A percentile compares a stretch with the other conserved stretches of the same genome.
Conservation (phyloP, 2,113 vertebrate species). For the Halcyon malimbica region DNA sequence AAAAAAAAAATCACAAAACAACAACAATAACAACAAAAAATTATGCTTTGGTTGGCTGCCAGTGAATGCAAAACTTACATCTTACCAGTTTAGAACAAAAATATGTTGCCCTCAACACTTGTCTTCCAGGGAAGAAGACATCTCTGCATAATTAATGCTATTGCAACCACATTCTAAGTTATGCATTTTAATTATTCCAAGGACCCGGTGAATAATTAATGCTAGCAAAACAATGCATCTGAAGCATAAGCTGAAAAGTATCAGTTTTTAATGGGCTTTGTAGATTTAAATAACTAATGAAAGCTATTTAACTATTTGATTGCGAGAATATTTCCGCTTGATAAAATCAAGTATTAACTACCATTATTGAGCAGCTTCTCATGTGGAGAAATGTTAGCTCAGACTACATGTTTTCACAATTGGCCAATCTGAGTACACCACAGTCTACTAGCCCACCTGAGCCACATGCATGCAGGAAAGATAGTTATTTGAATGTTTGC, state of each 20-base stretch:
- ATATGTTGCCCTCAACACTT: neutral
- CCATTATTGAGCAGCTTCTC: neutral
- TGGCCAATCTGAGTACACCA: neutral
- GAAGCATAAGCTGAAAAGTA: constrained; percentile 39
- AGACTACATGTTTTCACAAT: neutral
- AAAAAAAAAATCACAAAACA: neutral
- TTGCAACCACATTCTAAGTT: constrained; percentile 49
- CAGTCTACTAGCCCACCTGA: neutral
- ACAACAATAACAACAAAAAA: neutral
- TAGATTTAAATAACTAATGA: constrained; percentile 49
- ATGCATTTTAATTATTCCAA: constrained; percentile 57
- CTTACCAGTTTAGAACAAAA: constrained; percentile 37
- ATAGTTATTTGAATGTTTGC: neutral
- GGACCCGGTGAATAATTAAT: constrained; percentile 53
- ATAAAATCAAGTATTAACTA: neutral
- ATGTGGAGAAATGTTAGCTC: neutral
- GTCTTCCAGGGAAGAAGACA: constrained; percentile 7
- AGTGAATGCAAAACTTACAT: neutral
- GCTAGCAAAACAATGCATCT: constrained; percentile 28
- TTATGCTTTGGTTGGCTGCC: neutral
- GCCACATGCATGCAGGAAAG: neutral
- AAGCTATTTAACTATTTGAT: constrained; percentile 48
- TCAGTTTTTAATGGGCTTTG: constrained; percentile 30
- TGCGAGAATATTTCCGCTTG: neutral
- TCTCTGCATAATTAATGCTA: constrained; percentile 39